Conservation (phyloP, 2,888 invertebrate species). For the Metopia argyrocephala region DNA sequence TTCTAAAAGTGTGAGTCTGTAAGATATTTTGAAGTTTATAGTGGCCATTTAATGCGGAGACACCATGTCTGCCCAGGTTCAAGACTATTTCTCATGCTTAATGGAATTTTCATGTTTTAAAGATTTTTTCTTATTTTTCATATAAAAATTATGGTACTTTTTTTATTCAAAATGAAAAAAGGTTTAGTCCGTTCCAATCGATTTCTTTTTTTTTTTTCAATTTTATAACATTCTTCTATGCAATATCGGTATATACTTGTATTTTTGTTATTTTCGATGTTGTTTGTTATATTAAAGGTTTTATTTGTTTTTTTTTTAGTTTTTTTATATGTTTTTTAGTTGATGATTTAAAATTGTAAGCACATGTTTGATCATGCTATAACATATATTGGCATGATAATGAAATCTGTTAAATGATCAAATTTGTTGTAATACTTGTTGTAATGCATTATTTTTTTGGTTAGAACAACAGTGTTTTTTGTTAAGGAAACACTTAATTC, state of each 20-base stretch:
- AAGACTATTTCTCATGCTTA: constrained; percentile 64
- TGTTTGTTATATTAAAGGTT: constrained; percentile 42
- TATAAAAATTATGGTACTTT: constrained; percentile 45
- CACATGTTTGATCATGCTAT: constrained; percentile 62
- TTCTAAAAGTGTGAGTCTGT: constrained; percentile 42
- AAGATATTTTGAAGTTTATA: constrained; percentile 49
- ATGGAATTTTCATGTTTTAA: constrained; percentile 63
- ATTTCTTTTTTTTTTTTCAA: neutral
- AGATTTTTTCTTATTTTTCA: constrained; percentile 23
- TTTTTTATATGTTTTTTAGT: constrained; percentile 2
- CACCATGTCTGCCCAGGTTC: constrained; percentile 63
- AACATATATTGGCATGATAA: constrained; percentile 60
- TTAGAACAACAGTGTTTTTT: constrained; percentile 28
- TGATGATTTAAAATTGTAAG: constrained; percentile 49
- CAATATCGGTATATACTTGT: neutral
- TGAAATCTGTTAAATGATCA: constrained; percentile 64
- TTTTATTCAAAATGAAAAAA: constrained; percentile 30
- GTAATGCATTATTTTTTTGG: constrained; percentile 37
- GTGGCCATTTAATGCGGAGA: constrained; percentile 64
- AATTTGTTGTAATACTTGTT: constrained; percentile 63
- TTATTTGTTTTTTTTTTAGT: constrained; percentile 14
- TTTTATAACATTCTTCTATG: neutral
- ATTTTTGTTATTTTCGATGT: constrained; percentile 18
- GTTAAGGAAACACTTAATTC: constrained; percentile 25
- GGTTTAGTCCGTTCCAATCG: constrained; percentile 49